Percentiles rank a stretch among this genome's conserved stretches.
Conservation (phyloP, 2,113 vertebrate species). For the Elgaria multicarinata region DNA sequence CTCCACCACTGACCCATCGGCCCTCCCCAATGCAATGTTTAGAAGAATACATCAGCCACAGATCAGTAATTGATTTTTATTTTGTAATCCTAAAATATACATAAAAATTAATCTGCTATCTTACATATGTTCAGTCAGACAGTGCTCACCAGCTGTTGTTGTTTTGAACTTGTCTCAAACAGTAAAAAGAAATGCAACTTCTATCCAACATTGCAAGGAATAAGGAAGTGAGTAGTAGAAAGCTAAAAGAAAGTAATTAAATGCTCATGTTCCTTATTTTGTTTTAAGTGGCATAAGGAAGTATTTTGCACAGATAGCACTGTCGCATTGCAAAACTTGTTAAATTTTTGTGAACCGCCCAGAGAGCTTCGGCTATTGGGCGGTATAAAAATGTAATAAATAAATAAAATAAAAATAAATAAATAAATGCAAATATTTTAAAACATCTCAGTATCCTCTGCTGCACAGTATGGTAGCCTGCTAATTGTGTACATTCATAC, state of each 20-base stretch:
- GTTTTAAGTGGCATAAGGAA: not conserved
- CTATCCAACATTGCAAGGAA: not conserved
- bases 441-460: conserved; percentile 55
- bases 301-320: conserved; percentile 47
- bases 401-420: too few relatives aligned
- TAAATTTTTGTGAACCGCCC: too few relatives aligned
- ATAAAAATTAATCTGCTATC: not conserved
- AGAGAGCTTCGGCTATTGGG: too few relatives aligned
- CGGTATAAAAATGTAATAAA: too few relatives aligned
- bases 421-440: not conserved
- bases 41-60: not conserved
- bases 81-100: conserved; percentile 2
- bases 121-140: conserved; percentile 20
- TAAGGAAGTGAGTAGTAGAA: not conserved
- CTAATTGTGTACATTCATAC: conserved; percentile 42
- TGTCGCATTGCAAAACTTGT: conserved; percentile 39
- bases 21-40: not conserved
- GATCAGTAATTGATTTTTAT: not conserved
- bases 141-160: conserved; percentile 30
- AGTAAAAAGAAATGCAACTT: conserved; percentile 9
- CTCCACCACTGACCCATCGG: too few relatives aligned
- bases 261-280: conserved; percentile 59
- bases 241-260: conserved; percentile 56
- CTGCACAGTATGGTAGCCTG: conserved; percentile 24
- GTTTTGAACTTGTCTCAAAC: conserved; percentile 13